Evolutionary conservation across 1,140 invertebrate species (phyloP).

Genomic region (Hyles vespertilio): DNA sequence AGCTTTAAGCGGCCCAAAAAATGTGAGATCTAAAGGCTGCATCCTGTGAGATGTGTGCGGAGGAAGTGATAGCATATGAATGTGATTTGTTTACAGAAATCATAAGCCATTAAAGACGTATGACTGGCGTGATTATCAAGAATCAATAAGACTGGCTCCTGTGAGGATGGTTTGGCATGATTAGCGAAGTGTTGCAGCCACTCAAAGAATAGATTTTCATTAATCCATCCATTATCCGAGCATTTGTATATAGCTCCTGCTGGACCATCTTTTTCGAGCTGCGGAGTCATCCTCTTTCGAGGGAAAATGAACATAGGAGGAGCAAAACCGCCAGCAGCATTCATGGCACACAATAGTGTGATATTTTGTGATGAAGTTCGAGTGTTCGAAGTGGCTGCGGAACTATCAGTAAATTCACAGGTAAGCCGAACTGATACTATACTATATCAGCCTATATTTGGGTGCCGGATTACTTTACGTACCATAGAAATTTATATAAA

Average conservation of each 20-base stretch:
- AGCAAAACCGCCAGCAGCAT: conserved; percentile 38
- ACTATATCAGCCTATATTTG: too few relatives aligned
- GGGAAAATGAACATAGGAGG: conserved; percentile 63
- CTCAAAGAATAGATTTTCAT: conserved; percentile 41
- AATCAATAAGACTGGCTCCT: conserved; percentile 7
- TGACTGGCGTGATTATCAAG: conserved; percentile 32
- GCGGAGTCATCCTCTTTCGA: conserved; percentile 32
- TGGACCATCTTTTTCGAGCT: conserved; percentile 40
- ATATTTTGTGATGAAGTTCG: too few relatives aligned
- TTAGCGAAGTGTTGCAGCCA: conserved; percentile 41
- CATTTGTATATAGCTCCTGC: conserved; percentile 33
- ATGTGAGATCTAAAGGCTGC: conserved; percentile 27
- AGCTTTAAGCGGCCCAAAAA: conserved; percentile 57
- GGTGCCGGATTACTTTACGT: too few relatives aligned
- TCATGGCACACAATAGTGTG: conserved; percentile 38
- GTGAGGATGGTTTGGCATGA: conserved; percentile 2
- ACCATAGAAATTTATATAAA: too few relatives aligned
- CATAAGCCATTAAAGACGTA: conserved; percentile 21
- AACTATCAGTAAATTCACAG: too few relatives aligned
- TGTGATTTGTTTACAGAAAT: conserved; percentile 23
- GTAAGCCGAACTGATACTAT: too few relatives aligned
- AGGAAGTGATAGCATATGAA: conserved; percentile 18
- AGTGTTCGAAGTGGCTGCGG: too few relatives aligned
- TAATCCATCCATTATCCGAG: conserved; percentile 47
- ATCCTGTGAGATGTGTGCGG: conserved; percentile 25